Base-by-base conservation (phyloP, 2,113 vertebrate species). In the Macquaria australasica region DNA sequence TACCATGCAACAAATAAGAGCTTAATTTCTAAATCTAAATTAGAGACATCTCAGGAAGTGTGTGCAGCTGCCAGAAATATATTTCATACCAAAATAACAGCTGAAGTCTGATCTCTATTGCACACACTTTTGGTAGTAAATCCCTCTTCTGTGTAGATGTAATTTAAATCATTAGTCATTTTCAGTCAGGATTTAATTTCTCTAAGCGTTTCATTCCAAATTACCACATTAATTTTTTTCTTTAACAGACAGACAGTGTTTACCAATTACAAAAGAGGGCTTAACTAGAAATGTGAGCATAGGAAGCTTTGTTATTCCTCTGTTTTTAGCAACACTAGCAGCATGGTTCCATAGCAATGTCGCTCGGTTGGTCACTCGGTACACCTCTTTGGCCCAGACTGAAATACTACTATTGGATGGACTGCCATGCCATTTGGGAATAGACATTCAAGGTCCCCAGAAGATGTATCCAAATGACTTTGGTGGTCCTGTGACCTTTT, bases 141-240 rank as follows among this genome's bases (percentile, higher is more conserved):
- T 71, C 28, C 6, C 12, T 34, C 34, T 23, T 60, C 4, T 23
- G 23, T 63, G 23, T 16, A 23, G 16, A 41, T 72, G 50, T 39
- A 51, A 62, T 51, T 39, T 48, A 59, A 68, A 37, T 62, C 37
- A 68, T 68, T 55, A 34, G 25, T 70, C 68, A 23, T 37, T 37
- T 71, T 37, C 2, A 77, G 60, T 66, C 16, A 11, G 8, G 31
- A 53, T 53, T 51, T 37, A 9, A 37, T 64, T 39, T 53, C 18
- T 53, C 10, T 51, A 11, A 63, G 2, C 5, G 10, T 66, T 53
- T 55, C 23, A 56, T 67, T 28, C 3, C 14, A 64, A 53, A 41
- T 25, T 14, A 20, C 12, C 11, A 48, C 16, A 51, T 51, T 20
- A 6, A 37, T 41, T 23, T 55, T 7, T 53, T 10, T 34, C 7